Base-by-base conservation (phyloP, 1,140 invertebrate species). In the Aplysia californica region DNA sequence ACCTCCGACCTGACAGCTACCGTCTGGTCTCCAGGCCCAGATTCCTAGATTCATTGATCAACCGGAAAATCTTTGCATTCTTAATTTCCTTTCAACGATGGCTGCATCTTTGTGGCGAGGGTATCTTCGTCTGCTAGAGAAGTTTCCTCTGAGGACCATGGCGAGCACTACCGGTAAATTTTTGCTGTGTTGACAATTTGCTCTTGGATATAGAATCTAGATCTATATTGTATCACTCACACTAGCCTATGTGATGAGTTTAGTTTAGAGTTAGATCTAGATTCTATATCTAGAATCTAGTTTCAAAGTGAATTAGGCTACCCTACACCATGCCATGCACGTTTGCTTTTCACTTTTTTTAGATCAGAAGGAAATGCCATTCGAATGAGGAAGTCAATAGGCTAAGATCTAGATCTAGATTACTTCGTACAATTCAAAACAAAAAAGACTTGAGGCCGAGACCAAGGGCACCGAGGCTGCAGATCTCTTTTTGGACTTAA, bases 131-230 rank as follows among this genome's bases (percentile, higher is more conserved):
- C 26, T 69, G 10, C 59, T 81, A 31, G 58, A 74, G 26, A 81
- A 67, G 65, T 77, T 70, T 70, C 80, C 80, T 6, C 39, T 67
- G 29, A 31, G 23, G 31, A 81, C 80, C 61, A 78, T 76, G 74
- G 39, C 69, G 18, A 55, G 65, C 39, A 77, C 80, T 26, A 81
- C 80, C 44, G 80, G 80, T 81, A 81, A 64, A 18, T 65, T 4
- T 26, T 15, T 21, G 26, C 23, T 1, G 20, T 38, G 64, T n/a
- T 5, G 10, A 21, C 29, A 61, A 29, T 38, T 21, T 29, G n/a
- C 21, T 21, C 23, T n/a, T 18, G 41, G 35, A 71, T 29, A 38
- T 36, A 26, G 21, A 21, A 39, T 38, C 35, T 5, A 31, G 35
- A 6, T 5, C 20, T 10, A 65, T n/a, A 55, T 69, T 23, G 41